Base-by-base conservation (phyloP, 2,888 invertebrate species). In the Hermodice carunculata region DNA sequence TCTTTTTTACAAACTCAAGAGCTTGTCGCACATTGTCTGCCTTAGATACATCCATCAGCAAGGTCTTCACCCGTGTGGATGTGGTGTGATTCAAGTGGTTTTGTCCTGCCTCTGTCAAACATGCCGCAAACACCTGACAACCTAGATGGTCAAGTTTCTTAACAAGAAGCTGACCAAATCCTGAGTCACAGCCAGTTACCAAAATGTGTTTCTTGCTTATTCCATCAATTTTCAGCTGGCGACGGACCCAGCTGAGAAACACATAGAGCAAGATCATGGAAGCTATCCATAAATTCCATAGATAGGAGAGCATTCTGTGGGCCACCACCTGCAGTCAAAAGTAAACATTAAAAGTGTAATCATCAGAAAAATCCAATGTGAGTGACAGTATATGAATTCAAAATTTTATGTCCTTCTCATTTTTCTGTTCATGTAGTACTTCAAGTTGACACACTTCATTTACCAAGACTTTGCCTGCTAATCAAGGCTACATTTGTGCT, bases 1-100 rank as follows among this genome's bases (percentile, higher is more conserved):
- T 46, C 19, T 61, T 40, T 31, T 51, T 54, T 22, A 77, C 74
- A 29, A 58, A 59, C 24, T 70, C 56, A 6, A 64, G 63, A 2
- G 75, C 75, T 11, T 64, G 60, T 22, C 64, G 34, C 5, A 77
- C 67, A 3, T 73, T 70, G 24, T 73, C 67, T n/a, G 52, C 52
- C 14, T 74, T 61, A 3, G 75, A 71, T 14, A 78, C 66, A 51
- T 78, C 74, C 22, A 77, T 34, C 0, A 48, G 19, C 8, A 78
- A 42, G 1, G 76, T 71, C 46, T 52, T 59, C 3, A 61, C 46
- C 32, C 65, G 42, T 4, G 37, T 46, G 34, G 58, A 58, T 24
- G 57, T 51, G 28, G 61, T 57, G 49, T 54, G 22, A 40, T 51
- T 61, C 52, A 67, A 34, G 24, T 64, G 49, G n/a, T 34, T 26